phyloP scores from a whole-genome alignment of 2,113 vertebrate species.

The Suricata suricatta region DNA sequence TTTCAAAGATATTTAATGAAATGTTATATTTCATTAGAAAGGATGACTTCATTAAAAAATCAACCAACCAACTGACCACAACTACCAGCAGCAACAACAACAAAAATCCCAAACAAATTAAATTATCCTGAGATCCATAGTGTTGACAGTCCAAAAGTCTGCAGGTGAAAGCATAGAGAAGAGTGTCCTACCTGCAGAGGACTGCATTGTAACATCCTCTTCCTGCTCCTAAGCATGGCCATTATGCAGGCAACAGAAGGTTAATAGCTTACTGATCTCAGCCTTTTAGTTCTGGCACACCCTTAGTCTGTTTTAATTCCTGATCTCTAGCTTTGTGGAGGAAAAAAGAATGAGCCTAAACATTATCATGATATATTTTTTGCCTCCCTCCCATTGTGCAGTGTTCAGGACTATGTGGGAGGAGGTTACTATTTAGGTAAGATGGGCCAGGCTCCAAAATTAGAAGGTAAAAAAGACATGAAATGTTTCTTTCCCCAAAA shows the following conservation, averaged over 20 bases:
- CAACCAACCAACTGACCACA: background rate
- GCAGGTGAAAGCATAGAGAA: background rate
- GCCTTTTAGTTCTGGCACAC: background rate
- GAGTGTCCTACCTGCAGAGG: background rate
- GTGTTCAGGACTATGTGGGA: background rate
- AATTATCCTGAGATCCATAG: background rate
- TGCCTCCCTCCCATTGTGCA: background rate
- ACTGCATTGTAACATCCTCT: background rate
- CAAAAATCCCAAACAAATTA: background rate
- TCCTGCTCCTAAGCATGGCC: background rate
- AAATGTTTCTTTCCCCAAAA: conserved; percentile 63
- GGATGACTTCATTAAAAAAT: background rate
- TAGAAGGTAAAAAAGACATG: conserved; percentile 72
- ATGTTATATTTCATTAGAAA: background rate
- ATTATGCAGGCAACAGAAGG: background rate
- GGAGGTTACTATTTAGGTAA: conserved; percentile 38
- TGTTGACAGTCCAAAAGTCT: background rate
- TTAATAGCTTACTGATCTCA: background rate
- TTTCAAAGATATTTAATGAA: background rate
- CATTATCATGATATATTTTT: background rate
- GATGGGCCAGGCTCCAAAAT: conserved; percentile 56
- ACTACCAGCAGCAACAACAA: background rate
- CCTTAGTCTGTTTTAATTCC: background rate
- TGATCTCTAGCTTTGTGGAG: background rate
- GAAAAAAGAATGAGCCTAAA: background rate